These are phyloP conservation scores for Mimumesa dahlbomi DNA, from an alignment of 2,888 invertebrate species.

Conservation along the genomic window DNA sequence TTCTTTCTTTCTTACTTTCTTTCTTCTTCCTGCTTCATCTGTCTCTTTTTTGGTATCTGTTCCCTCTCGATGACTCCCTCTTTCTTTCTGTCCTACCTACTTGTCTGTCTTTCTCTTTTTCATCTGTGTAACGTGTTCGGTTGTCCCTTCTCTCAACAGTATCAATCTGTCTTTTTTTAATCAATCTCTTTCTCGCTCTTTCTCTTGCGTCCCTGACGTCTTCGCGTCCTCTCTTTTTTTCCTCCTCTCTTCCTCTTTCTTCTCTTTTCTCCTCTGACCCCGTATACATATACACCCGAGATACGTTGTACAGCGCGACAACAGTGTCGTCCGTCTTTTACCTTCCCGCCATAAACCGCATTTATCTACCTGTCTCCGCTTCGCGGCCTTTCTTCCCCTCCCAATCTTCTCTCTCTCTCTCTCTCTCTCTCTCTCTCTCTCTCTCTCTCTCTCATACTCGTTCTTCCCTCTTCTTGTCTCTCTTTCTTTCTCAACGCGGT, in stretches of 20 bases:
- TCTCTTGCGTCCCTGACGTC: constrained; percentile 14
- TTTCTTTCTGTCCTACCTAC: too few species aligned
- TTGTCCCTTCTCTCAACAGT: constrained; percentile 19
- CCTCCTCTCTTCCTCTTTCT: constrained; percentile 24
- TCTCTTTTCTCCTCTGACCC: constrained; percentile 52
- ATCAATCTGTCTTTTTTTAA: constrained; percentile 19
- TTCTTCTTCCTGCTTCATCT: constrained; percentile 5
- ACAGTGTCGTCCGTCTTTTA: constrained; percentile 48
- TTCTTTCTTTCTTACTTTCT: constrained; percentile 12
- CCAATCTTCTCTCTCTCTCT: background rate
- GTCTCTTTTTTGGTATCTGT: too few species aligned
- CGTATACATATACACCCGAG: constrained; percentile 50
- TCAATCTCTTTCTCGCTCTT: constrained; percentile 15
- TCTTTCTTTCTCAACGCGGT: constrained; percentile 6
- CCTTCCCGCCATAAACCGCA: constrained; percentile 31
- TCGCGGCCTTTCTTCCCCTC: constrained; percentile 18
- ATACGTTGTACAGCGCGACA: constrained; percentile 55
- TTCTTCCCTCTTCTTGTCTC: constrained; percentile 7
- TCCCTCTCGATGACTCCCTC: too few species aligned
- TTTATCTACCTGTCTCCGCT: constrained; percentile 44
- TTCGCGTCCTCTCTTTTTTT: constrained; percentile 1
- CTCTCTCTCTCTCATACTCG: constrained; percentile 1
- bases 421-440: constrained; percentile 15
- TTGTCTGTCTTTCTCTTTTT: too few species aligned
- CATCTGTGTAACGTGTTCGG: too few species aligned